Conservation (phyloP, 2,888 invertebrate species). For the Augochlorella aurata region DNA sequence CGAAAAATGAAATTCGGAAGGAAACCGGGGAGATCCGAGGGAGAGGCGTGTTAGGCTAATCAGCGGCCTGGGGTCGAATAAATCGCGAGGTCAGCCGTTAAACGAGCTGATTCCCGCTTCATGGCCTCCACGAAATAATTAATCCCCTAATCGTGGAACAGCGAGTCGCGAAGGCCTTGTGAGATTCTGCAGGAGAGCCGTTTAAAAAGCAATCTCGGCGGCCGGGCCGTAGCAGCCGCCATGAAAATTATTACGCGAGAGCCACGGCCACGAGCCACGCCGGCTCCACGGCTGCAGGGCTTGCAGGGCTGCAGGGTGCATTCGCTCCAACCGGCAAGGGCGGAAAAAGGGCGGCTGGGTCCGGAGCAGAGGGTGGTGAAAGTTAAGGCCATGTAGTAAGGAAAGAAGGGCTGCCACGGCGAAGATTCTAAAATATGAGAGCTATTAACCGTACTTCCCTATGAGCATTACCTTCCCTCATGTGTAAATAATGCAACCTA, state of each 20-base stretch:
- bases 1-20: background rate
- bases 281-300: background rate
- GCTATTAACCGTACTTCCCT: slow-evolving; percentile 75
- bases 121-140: slow-evolving; percentile 70
- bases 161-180: slow-evolving; percentile 41
- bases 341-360: slow-evolving; percentile 25
- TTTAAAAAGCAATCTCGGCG: slow-evolving; percentile 73
- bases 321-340: slow-evolving; percentile 27
- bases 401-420: slow-evolving; percentile 54
- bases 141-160: slow-evolving; percentile 69
- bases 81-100: slow-evolving; percentile 46
- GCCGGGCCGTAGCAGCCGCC: slow-evolving; percentile 44
- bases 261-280: background rate
- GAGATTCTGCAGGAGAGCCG: slow-evolving; percentile 47
- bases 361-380: slow-evolving; percentile 30
- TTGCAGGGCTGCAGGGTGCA: slow-evolving; percentile 24
- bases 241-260: slow-evolving; percentile 69
- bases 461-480: slow-evolving; percentile 71
- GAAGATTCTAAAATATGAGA: slow-evolving; percentile 76
- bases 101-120: slow-evolving; percentile 62
- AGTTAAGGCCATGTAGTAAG: slow-evolving; percentile 52
- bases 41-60: slow-evolving; percentile 32
- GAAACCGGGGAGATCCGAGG: background rate
- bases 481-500: slow-evolving; percentile 73
- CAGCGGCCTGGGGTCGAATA: slow-evolving; percentile 29